A percentile compares a stretch with the other conserved stretches of the same genome.
Conservation (phyloP, 2,797 vertebrate genomes). For the Hemibagrus guttatus region DNA sequence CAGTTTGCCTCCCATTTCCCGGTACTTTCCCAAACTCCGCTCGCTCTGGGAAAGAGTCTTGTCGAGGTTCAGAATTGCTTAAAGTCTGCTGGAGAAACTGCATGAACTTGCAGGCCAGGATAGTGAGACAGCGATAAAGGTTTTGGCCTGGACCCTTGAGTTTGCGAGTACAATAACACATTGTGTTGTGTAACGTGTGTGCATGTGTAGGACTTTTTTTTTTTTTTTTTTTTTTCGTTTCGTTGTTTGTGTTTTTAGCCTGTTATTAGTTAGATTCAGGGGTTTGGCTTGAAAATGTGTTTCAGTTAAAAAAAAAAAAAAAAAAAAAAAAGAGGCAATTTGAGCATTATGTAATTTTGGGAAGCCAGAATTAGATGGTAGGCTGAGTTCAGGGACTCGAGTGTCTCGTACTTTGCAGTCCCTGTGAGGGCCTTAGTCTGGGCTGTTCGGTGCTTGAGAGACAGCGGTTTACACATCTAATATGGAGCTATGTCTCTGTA, state of each 20-base stretch:
- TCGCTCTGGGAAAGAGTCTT: slow-evolving; percentile 25
- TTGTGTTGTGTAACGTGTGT: slow-evolving; percentile 15
- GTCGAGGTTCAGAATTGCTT: slow-evolving; percentile 35
- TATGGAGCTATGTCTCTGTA: slow-evolving; percentile 9
- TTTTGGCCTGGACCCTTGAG: slow-evolving; percentile 36
- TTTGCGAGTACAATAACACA: slow-evolving; percentile 41
- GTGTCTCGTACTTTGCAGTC: slow-evolving; percentile 23
- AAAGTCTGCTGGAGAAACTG: slow-evolving; percentile 37
- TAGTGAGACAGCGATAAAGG: slow-evolving; percentile 35
- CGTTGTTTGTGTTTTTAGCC: slow-evolving; percentile 30
- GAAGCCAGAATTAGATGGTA: slow-evolving; percentile 34
- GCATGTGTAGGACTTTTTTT: slow-evolving; percentile 5
- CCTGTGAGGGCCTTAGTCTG: slow-evolving; percentile 28
- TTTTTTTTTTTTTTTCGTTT: slow-evolving; percentile 21
- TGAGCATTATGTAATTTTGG: slow-evolving; percentile 29
- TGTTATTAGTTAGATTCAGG: slow-evolving; percentile 32
- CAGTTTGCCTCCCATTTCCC: slow-evolving; percentile 46
- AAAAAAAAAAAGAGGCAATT: too few relatives aligned
- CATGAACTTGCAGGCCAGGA: slow-evolving; percentile 36
- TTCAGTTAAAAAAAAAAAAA: not conserved
- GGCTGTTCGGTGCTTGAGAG: slow-evolving; percentile 15
- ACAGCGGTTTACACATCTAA: slow-evolving; percentile 36
- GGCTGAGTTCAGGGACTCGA: slow-evolving; percentile 14
- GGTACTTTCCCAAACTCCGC: slow-evolving; percentile 51
- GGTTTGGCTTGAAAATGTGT: slow-evolving; percentile 38